phyloP scores from a whole-genome alignment of 2,797 vertebrate species.

The Oryzias sinensis region DNA sequence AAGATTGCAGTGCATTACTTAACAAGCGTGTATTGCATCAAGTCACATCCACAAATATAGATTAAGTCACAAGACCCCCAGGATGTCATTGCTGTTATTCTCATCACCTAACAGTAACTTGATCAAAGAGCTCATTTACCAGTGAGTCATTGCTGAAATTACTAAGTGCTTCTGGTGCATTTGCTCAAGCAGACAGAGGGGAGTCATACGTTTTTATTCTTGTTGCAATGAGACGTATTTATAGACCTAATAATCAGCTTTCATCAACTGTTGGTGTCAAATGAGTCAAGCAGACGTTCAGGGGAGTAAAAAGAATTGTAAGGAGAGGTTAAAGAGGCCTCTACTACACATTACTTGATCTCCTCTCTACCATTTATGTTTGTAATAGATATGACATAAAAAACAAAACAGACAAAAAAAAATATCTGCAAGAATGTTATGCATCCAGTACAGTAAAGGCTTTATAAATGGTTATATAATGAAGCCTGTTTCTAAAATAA shows the following conservation, averaged over 20 bases:
- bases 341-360: neutral
- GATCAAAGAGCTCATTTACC: constrained; percentile 57
- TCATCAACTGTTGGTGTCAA: constrained; percentile 47
- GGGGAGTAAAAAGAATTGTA: neutral
- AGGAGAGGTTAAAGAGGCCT: constrained; percentile 13
- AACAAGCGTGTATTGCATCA: constrained; percentile 23
- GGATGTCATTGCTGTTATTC: constrained; percentile 34
- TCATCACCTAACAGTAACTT: constrained; percentile 38
- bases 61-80: constrained; percentile 24
- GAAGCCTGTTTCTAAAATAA: too few relatives aligned
- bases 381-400: too few relatives aligned
- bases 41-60: constrained; percentile 23
- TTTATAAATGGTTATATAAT: too few relatives aligned
- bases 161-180: constrained; percentile 49
- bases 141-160: constrained; percentile 54
- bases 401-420: too few relatives aligned
- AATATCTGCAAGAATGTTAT: too few relatives aligned
- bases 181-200: constrained; percentile 45
- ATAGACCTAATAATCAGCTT: constrained; percentile 59
- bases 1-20: constrained; percentile 14
- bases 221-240: constrained; percentile 51
- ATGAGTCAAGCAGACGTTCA: constrained; percentile 30
- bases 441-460: too few relatives aligned
- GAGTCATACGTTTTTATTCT: constrained; percentile 54
- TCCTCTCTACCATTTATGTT: too few relatives aligned